Percentiles rank a stretch among this genome's conserved stretches.
Evolutionary conservation across 2,888 invertebrate genomes (phyloP).

Genomic region (Gari tellinella): DNA sequence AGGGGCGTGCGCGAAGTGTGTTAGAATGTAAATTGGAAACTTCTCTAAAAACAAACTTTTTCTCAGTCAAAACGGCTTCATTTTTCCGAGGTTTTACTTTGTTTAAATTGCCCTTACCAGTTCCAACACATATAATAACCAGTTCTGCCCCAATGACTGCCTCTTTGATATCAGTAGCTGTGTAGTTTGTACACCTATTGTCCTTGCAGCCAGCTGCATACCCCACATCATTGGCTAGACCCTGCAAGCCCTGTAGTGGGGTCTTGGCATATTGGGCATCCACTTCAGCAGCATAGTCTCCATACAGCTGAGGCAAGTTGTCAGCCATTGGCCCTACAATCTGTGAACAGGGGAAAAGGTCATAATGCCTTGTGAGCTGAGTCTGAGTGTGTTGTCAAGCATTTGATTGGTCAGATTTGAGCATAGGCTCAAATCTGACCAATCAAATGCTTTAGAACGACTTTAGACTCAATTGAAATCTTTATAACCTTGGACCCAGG

Average conservation of each 20-base stretch:
- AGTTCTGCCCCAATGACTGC: constrained; percentile 68
- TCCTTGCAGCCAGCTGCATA: constrained; percentile 74
- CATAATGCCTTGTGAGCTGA: too few species aligned
- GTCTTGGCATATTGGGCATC: constrained; percentile 67
- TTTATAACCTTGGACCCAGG: too few species aligned
- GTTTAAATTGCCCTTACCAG: constrained; percentile 67
- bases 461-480: too few species aligned
- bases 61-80: too few species aligned
- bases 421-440: too few species aligned
- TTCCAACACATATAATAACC: constrained; percentile 79
- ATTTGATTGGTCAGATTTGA: too few species aligned
- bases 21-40: too few species aligned
- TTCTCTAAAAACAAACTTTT: too few species aligned
- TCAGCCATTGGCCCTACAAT: constrained; percentile 82
- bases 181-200: constrained; percentile 69
- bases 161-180: constrained; percentile 47
- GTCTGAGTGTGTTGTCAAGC: too few species aligned
- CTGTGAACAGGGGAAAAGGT: constrained; percentile 56
- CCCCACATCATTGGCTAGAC: constrained; percentile 55
- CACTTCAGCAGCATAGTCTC: constrained; percentile 75
- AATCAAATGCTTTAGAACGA: too few species aligned
- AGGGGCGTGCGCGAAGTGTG: too few species aligned
- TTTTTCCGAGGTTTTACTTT: too few species aligned
- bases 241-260: constrained; percentile 68
- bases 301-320: constrained; percentile 74